Conservation (phyloP, 1,140 invertebrate species). For the Triops longicaudatus region DNA sequence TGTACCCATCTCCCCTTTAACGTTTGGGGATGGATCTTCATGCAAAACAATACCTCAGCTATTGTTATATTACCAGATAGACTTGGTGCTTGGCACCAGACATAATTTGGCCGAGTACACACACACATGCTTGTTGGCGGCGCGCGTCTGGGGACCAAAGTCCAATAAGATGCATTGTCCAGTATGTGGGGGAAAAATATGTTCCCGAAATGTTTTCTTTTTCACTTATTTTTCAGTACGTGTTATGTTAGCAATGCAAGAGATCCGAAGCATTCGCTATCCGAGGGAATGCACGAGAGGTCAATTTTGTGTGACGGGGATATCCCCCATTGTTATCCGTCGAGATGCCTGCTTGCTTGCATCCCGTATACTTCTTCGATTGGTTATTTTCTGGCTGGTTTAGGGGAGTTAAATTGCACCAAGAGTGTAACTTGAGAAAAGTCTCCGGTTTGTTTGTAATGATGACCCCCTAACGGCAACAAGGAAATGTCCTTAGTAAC, state of each 20-base stretch:
- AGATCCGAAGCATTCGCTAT: background rate
- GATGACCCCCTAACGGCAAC: background rate
- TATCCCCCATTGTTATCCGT: background rate
- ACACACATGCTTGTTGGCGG: background rate
- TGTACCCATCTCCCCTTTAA: background rate
- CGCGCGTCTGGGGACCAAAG: background rate
- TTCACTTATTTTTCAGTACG: too few relatives aligned
- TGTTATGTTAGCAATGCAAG: background rate
- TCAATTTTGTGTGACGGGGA: background rate
- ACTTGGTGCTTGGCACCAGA: constrained; percentile 9
- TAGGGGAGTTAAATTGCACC: background rate
- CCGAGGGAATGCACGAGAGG: background rate
- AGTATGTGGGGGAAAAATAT: too few relatives aligned
- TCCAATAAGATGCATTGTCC: background rate
- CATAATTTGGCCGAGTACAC: background rate
- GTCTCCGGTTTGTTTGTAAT: background rate
- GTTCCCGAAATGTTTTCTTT: too few relatives aligned
- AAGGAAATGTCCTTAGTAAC: background rate
- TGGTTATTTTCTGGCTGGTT: background rate
- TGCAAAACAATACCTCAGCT: constrained; percentile 8
- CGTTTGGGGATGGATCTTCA: background rate
- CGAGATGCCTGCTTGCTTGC: background rate
- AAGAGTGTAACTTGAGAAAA: background rate
- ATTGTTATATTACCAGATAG: constrained; percentile 9
- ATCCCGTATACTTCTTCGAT: background rate